Percentiles rank a stretch among this genome's conserved stretches.
phyloP scores from a whole-genome alignment of 2,888 invertebrate genomes.

The Pammene fasciana region DNA sequence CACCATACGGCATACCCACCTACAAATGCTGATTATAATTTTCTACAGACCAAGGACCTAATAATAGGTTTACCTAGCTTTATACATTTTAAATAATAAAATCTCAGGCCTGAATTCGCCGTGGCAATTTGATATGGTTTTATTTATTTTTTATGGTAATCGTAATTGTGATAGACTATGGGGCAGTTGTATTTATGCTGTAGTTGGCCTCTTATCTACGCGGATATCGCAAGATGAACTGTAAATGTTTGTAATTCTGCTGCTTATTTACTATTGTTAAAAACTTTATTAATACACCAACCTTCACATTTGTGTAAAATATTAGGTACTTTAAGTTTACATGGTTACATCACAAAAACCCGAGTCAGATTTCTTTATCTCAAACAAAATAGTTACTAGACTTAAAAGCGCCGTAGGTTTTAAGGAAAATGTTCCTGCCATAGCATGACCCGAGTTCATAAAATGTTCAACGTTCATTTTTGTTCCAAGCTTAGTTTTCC shows the following conservation, averaged over 20 bases:
- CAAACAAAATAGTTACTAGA: not conserved
- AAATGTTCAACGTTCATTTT: slow-evolving; percentile 12
- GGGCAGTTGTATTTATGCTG: slow-evolving; percentile 70
- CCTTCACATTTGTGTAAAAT: slow-evolving; percentile 27
- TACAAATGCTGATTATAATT: too few species aligned
- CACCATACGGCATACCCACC: too few species aligned
- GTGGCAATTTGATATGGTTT: slow-evolving; percentile 70
- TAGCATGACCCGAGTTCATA: slow-evolving; percentile 15
- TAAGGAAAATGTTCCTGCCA: not conserved
- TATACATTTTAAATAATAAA: slow-evolving; percentile 30
- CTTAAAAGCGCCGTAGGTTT: not conserved
- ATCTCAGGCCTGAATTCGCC: slow-evolving; percentile 55
- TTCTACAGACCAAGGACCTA: not conserved
- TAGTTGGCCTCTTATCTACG: slow-evolving; percentile 43
- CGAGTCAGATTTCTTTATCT: not conserved
- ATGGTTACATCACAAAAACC: not conserved
- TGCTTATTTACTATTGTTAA: slow-evolving; percentile 35
- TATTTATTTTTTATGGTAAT: slow-evolving; percentile 78
- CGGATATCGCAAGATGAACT: slow-evolving; percentile 37
- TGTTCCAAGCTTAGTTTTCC: slow-evolving; percentile 15
- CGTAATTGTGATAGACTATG: slow-evolving; percentile 73
- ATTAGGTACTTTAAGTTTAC: not conserved
- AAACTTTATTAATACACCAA: slow-evolving; percentile 31
- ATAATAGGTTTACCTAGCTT: slow-evolving; percentile 1
- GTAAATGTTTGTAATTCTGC: slow-evolving; percentile 12